Evolutionary conservation across 2,888 invertebrate genomes (phyloP).

Genomic region (Meiosimyza decipiens): DNA sequence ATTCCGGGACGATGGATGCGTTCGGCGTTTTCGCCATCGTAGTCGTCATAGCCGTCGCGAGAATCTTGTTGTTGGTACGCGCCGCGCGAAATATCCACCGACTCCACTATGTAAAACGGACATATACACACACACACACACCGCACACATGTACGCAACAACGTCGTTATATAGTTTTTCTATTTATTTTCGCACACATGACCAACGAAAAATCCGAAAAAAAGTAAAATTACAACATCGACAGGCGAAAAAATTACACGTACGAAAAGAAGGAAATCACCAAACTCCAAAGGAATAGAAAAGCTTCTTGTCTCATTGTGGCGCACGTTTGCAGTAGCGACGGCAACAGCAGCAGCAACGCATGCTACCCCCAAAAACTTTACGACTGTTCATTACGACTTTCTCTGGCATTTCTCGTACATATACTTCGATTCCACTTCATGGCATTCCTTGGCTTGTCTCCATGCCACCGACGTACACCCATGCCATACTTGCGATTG

Average conservation of each 20-base stretch:
- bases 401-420: too few relatives aligned
- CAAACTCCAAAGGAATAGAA: slow-evolving; percentile 27
- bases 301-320: not conserved
- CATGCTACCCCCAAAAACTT: not conserved
- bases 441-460: not conserved
- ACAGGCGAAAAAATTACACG: slow-evolving; percentile 1
- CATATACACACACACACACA: slow-evolving; percentile 19
- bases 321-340: not conserved
- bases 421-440: too few relatives aligned
- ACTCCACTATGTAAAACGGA: slow-evolving; percentile 25
- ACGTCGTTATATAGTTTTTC: slow-evolving; percentile 5
- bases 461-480: not conserved
- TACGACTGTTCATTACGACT: too few relatives aligned
- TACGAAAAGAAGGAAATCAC: not conserved
- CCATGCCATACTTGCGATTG: not conserved
- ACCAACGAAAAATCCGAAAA: slow-evolving; percentile 7
- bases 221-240: slow-evolving; percentile 14
- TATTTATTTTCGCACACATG: slow-evolving; percentile 1
- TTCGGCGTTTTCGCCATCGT: slow-evolving; percentile 58
- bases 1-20: slow-evolving; percentile 64
- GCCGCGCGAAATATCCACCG: slow-evolving; percentile 34
- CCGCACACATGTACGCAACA: slow-evolving; percentile 31
- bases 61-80: slow-evolving; percentile 42
- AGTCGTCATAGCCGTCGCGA: slow-evolving; percentile 36
- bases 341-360: not conserved